These are phyloP conservation scores for Verasper variegatus DNA, from an alignment of 2,113 vertebrate species.

Conservation along the genomic window DNA sequence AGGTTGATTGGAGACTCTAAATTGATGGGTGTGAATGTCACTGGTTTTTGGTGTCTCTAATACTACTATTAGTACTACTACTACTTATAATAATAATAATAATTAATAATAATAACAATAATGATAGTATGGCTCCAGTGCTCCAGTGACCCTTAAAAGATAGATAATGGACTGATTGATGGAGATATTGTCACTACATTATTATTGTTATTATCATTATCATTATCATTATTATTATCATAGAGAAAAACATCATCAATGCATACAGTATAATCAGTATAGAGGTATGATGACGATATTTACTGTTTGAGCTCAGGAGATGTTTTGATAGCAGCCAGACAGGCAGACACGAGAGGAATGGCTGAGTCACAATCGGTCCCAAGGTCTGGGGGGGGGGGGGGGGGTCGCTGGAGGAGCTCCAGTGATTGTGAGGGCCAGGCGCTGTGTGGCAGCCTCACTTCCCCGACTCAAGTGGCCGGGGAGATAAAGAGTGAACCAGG, in stretches of 20 bases:
- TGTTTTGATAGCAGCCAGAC: constrained; percentile 56
- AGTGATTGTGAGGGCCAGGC: constrained; percentile 78
- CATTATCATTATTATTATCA: not conserved
- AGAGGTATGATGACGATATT: constrained; percentile 32
- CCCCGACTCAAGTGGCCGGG: constrained; percentile 69
- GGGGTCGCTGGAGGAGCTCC: constrained; percentile 77
- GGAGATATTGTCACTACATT: not conserved
- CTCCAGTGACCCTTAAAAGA: no score
- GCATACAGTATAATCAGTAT: not conserved
- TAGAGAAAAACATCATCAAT: not conserved
- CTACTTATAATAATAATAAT: not conserved
- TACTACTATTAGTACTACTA: no score
- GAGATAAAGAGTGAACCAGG: constrained; percentile 69
- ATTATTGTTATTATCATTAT: not conserved
- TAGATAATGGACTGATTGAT: no score
- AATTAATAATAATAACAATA: not conserved
- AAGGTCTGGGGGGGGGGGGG: constrained; percentile 55
- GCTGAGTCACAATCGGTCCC: constrained; percentile 74
- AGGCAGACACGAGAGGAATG: constrained; percentile 58
- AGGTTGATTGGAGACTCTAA: no score
- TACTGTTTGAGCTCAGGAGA: constrained; percentile 43
- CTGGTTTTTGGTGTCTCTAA: no score
- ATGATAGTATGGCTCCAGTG: not conserved
- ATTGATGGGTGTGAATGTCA: no score
- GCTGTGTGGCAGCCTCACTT: constrained; percentile 66